These are phyloP conservation scores for Chaetogeoica ovagalla DNA, from an alignment of 2,888 invertebrate genomes.

Conservation along the genomic window DNA sequence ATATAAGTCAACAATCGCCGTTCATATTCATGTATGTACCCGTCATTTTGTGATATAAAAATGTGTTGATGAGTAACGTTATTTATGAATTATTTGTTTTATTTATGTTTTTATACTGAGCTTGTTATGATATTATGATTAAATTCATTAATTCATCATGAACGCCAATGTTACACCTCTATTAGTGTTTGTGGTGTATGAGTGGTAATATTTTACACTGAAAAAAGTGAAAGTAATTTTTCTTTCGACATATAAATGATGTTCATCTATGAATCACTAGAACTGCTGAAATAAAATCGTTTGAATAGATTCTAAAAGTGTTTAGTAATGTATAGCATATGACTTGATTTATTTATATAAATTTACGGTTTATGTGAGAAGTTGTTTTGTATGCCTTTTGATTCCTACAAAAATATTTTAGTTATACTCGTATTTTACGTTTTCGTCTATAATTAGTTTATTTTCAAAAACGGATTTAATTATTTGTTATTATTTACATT, in stretches of 20 bases:
- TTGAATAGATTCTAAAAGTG: slow-evolving; percentile 25
- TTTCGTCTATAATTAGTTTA: neutral
- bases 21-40: neutral
- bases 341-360: slow-evolving; percentile 28
- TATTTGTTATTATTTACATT: too few species aligned
- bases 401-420: neutral
- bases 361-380: neutral
- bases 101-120: neutral
- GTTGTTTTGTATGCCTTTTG: neutral
- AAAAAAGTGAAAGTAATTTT: slow-evolving; percentile 25
- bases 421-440: neutral
- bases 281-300: slow-evolving; percentile 20
- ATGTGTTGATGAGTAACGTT: too few species aligned
- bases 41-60: neutral
- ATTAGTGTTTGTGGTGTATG: slow-evolving; percentile 13
- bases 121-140: neutral
- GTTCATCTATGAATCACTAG: slow-evolving; percentile 25
- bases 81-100: neutral
- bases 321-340: slow-evolving; percentile 13
- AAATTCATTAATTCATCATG: neutral
- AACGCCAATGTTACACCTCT: neutral
- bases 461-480: too few species aligned
- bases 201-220: slow-evolving; percentile 16
- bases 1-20: neutral
- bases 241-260: slow-evolving; percentile 21